These are phyloP conservation scores for Strigops habroptila DNA, from an alignment of 2,113 vertebrate genomes.

Conservation along the genomic window DNA sequence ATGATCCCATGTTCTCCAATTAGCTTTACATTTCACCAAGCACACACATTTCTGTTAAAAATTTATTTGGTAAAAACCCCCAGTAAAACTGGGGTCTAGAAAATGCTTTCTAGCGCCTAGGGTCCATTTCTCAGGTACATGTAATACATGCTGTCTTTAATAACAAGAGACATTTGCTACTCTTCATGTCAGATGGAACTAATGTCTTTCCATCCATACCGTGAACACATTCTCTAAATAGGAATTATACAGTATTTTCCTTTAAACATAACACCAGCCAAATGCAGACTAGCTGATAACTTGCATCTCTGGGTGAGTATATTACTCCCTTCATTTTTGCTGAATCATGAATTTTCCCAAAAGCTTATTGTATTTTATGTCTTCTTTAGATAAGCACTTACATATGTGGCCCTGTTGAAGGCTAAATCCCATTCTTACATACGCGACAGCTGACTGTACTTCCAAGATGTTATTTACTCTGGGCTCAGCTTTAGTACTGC, in stretches of 20 bases:
- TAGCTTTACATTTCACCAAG: conserved; percentile 14
- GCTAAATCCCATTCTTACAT: conserved; percentile 26
- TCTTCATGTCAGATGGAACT: conserved; percentile 57
- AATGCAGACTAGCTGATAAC: conserved; percentile 33
- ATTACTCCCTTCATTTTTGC: conserved; percentile 17
- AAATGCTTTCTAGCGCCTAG: background rate
- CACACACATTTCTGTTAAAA: conserved; percentile 5
- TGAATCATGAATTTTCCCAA: conserved; percentile 52
- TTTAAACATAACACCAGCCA: conserved; percentile 38
- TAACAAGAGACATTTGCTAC: conserved; percentile 15
- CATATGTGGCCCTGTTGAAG: conserved; percentile 52
- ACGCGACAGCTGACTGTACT: conserved; percentile 17
- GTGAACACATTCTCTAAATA: conserved; percentile 45
- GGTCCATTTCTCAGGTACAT: conserved; percentile 44
- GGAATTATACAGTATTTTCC: conserved; percentile 53
- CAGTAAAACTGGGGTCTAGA: background rate
- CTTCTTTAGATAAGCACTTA: conserved; percentile 49
- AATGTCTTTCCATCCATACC: conserved; percentile 35
- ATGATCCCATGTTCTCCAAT: background rate
- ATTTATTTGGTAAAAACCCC: background rate
- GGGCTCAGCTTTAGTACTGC: background rate
- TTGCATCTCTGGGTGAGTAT: background rate
- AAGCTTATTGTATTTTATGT: conserved; percentile 57
- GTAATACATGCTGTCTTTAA: conserved; percentile 23
- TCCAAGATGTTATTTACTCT: conserved; percentile 33